phyloP scores from a whole-genome alignment of 2,888 invertebrate species.

The Diachrysia chrysitis region DNA sequence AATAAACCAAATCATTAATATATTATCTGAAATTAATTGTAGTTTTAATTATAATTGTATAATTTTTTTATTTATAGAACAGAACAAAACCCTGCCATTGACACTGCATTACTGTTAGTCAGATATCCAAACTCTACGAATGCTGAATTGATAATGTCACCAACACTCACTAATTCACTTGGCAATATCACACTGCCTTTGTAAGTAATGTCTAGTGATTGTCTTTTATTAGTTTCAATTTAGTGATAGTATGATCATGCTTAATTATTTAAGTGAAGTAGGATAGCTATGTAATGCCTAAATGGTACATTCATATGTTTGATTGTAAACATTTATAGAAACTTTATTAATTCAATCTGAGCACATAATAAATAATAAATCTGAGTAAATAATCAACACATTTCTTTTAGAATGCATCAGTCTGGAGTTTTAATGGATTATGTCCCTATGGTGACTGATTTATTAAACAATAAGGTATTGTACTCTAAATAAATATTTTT shows the following conservation, averaged over 20 bases:
- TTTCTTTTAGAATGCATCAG: conserved; percentile 83
- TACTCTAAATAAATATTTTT: neutral
- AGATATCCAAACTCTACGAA: conserved; percentile 88
- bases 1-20: neutral
- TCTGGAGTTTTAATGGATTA: conserved; percentile 89
- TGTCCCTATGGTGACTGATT: conserved; percentile 87
- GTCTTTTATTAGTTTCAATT: neutral
- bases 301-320: too few relatives aligned
- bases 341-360: too few relatives aligned
- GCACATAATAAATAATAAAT: too few relatives aligned
- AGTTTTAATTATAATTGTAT: neutral
- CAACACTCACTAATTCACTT: conserved; percentile 81
- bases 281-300: too few relatives aligned
- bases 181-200: conserved; percentile 83
- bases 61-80: conserved; percentile 65
- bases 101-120: conserved; percentile 88
- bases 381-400: neutral
- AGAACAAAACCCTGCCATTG: conserved; percentile 83
- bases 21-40: neutral
- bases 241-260: neutral
- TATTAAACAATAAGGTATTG: conserved; percentile 86
- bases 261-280: neutral
- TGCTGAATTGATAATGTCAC: conserved; percentile 85
- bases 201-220: conserved; percentile 69
- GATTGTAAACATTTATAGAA: too few relatives aligned